Evolutionary conservation across 2,113 vertebrate species (phyloP), one percentile per base, ranked within the genome.

Genomic region (Glareola pratincola): DNA sequence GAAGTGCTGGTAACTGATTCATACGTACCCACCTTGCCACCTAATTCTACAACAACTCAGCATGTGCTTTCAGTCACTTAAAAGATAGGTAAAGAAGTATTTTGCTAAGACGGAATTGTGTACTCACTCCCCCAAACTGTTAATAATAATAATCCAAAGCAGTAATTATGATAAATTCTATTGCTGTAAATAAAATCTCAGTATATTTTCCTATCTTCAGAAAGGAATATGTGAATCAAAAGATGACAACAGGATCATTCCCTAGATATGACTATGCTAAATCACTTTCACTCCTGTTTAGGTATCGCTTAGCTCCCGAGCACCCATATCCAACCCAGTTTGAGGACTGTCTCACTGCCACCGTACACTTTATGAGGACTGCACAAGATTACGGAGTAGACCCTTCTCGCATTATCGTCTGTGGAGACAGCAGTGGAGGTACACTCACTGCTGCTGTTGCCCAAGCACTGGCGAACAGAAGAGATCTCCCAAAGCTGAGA

Each of bases 381-480:
- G 98, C 98, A 4, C 85, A 97, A n/a, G 96, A 98, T 14, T 98
- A 98, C 1, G 95, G 98, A 3, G 98, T 98, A 4, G 98, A 99
- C 59, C 87, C 98, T 13, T 50, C 62, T 22, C 94, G 97, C 13
- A 85, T 98, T 43, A 97, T 98, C 63, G 36, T 98, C 73, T 98
- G 98, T 19, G 98, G 98, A 37, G 99, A 99, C 63, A 98, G 98
- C 14, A 80, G 96, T 5, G 98, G 99, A 69, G 98, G 97, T 3
- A 97, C 98, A 32, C 36, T 97, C 74, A 91, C 94, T 39, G 97
- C 98, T 23, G 96, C 96, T 6, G 88, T 98, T 50, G 98, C 98
- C 92, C 99, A 99, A 88, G 91, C 88, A 39, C 95, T 99, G 80
- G 96, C 76, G n/a, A 90, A 76, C 34, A 97, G 92, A 90, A 85